Conservation (phyloP, 2,113 vertebrate genomes). For the Thamnaconus septentrionalis region DNA sequence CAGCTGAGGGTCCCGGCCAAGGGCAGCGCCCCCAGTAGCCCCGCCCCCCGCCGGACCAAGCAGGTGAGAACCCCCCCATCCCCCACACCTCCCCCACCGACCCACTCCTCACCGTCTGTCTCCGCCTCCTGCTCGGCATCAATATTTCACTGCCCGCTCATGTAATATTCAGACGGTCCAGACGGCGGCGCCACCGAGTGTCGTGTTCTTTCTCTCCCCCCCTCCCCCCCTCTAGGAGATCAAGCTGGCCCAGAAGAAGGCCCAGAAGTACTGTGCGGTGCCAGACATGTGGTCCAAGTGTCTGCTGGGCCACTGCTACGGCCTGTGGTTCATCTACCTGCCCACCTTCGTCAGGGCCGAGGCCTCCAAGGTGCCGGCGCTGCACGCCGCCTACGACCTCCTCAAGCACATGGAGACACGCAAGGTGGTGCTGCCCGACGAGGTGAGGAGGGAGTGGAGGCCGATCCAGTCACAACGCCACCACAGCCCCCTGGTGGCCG, state of each 20-base stretch:
- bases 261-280: constrained; percentile 84
- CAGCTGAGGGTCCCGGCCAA: constrained; percentile 79
- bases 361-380: constrained; percentile 80
- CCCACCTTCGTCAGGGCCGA: constrained; percentile 86
- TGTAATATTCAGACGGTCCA: background rate
- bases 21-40: constrained; percentile 89
- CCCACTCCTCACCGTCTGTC: background rate
- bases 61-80: constrained; percentile 76
- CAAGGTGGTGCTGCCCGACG: constrained; percentile 90
- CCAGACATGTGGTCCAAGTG: constrained; percentile 94
- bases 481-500: background rate
- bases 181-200: background rate
- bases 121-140: background rate
- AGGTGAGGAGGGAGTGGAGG: constrained; percentile 69
- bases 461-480: background rate
- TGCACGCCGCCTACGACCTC: constrained; percentile 88
- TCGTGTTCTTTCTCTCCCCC: background rate
- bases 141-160: background rate
- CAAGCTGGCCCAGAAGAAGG: constrained; percentile 87
- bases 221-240: constrained; percentile 81
- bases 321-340: constrained; percentile 94
- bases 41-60: constrained; percentile 89
- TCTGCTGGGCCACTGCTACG: constrained; percentile 92
- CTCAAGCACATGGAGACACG: constrained; percentile 91
- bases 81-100: background rate